Percentiles rank a stretch among this genome's conserved stretches.
phyloP scores from a whole-genome alignment of 2,888 invertebrate genomes.

The Colletes collaris region DNA sequence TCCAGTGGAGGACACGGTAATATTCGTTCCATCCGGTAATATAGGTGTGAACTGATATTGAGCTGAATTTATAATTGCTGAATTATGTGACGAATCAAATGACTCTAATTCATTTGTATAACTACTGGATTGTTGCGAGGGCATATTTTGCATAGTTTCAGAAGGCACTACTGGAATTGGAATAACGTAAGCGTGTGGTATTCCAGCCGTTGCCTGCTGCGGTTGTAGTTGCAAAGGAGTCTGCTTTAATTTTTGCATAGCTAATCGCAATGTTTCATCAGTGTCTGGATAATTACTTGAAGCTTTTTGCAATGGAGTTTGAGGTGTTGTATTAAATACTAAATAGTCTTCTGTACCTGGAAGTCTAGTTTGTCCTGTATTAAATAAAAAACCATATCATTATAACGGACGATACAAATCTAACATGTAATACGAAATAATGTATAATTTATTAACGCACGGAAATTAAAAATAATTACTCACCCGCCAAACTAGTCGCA shows the following conservation, averaged over 20 bases:
- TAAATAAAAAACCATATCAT: conserved; percentile 30
- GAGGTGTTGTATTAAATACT: conserved; percentile 80
- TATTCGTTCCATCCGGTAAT: conserved; percentile 71
- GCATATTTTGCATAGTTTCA: conserved; percentile 76
- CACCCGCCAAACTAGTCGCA: conserved; percentile 76
- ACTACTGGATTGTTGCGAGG: conserved; percentile 63
- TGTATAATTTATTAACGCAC: neutral
- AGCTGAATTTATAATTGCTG: conserved; percentile 66
- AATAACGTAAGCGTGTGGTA: conserved; percentile 81
- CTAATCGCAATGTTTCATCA: conserved; percentile 80
- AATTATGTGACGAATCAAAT: conserved; percentile 55
- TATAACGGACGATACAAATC: conserved; percentile 11
- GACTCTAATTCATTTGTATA: conserved; percentile 60
- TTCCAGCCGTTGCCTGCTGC: conserved; percentile 70
- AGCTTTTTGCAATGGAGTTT: conserved; percentile 78
- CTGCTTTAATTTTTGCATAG: conserved; percentile 80
- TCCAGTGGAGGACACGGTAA: conserved; percentile 61
- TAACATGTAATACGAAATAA: neutral
- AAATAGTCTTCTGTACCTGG: conserved; percentile 80
- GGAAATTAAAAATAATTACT: conserved; percentile 29
- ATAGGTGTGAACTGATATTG: conserved; percentile 77
- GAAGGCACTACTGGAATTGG: conserved; percentile 81
- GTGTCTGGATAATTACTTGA: conserved; percentile 79
- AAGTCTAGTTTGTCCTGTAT: conserved; percentile 77
- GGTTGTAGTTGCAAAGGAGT: conserved; percentile 68